Base-by-base conservation (phyloP, 1,140 invertebrate genomes). In the Harlomillsia oculata region DNA sequence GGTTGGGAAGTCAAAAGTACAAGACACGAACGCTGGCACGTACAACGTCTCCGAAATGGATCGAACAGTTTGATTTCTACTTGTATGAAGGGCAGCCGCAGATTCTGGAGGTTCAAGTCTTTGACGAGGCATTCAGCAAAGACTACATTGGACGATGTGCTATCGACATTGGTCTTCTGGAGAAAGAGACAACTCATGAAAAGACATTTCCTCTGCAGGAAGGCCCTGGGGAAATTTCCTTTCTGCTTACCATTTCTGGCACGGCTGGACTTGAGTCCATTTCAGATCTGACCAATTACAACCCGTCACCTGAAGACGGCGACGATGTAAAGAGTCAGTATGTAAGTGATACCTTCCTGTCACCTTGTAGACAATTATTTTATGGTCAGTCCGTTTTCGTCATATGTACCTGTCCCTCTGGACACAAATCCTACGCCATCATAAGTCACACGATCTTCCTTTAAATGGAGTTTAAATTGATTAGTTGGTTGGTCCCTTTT, bases 11-110 rank as follows among this genome's bases (percentile, higher is more conserved):
- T 68, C 95, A 99, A 76, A 97, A 97, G 74, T 97, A 94, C 76
- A 97, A 97, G 76, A 96, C 89, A 70, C 94, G 97, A 75, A 87
- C 92, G 55, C 77, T 84, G 25, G 84, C 83, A 75, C 85, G 89
- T 69, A 85, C 85, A 0, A 71, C 87, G 30, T 85, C 82, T 71
- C 88, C 92, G 13, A 79, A 84, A 61, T 98, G 94, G 95, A 69
- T 96, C 68, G 96, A 99, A 69, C 93, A 97, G 72, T 97, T 98
- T 71, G 93, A 98, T 71, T 77, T 99, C 8, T 92, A 97, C 70
- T 77, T 97, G 6, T 98, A 89, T 70, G 90, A 97, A 65, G 91
- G 94, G 61, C 81, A 85, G 46, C 77, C 77, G 49, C 88, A 92
- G 70, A 79, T 87, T 43, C 72, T 97, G 29, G 90, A 97, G 71